These are phyloP conservation scores for Epirrita christyi DNA, from an alignment of 2,888 invertebrate genomes.

Conservation along the genomic window DNA sequence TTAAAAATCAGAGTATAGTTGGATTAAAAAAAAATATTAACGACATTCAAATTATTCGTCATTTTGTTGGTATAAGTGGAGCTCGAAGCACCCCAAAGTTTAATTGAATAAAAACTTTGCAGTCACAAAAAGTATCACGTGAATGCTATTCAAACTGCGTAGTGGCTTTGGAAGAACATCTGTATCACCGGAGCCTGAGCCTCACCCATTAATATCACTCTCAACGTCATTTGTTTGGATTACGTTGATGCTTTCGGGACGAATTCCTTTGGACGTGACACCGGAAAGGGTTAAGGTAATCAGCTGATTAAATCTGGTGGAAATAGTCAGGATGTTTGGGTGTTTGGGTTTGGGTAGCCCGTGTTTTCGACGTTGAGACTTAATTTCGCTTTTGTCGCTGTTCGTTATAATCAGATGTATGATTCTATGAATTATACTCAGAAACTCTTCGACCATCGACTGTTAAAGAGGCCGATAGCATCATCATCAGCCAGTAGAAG, in stretches of 20 bases:
- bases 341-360: background rate
- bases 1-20: no score
- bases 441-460: no score
- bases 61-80: no score
- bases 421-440: no score
- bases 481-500: no score
- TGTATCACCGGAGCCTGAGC: slow-evolving; percentile 1
- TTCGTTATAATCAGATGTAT: no score
- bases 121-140: background rate
- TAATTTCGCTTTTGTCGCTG: no score
- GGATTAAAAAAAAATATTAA: no score
- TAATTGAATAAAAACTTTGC: background rate
- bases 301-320: slow-evolving; percentile 36
- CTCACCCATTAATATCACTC: slow-evolving; percentile 62
- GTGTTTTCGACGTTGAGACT: background rate
- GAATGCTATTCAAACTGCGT: background rate
- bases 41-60: no score
- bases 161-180: background rate
- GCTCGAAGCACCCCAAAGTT: no score
- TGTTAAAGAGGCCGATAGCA: no score
- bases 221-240: slow-evolving; percentile 60
- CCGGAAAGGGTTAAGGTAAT: slow-evolving; percentile 34
- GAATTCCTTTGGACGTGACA: slow-evolving; percentile 51
- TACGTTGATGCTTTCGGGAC: slow-evolving; percentile 56
- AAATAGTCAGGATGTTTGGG: slow-evolving; percentile 9